A percentile compares a stretch with the other conserved stretches of the same genome.
phyloP scores from a whole-genome alignment of 64 coral and sea anemone species.

The Catalaphyllia jardinei region DNA sequence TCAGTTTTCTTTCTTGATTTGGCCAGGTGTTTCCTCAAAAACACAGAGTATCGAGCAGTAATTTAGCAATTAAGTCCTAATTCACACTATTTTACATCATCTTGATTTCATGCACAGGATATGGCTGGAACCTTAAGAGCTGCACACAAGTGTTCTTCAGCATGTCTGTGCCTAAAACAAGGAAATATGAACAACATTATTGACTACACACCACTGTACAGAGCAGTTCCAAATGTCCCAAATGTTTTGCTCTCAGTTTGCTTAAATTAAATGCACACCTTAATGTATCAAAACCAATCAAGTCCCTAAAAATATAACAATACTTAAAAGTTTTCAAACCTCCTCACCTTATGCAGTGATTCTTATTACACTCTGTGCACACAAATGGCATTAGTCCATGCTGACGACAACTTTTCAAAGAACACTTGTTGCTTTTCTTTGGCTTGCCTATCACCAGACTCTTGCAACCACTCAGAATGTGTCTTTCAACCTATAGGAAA shows the following conservation, averaged over 20 bases:
- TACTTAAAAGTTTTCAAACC: too few relatives aligned
- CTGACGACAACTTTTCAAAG: conserved; percentile 77
- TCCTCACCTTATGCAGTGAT: conserved; percentile 91
- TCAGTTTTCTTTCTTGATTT: too few relatives aligned
- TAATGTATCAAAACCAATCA: too few relatives aligned
- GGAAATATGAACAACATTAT: neutral
- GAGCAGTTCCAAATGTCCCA: too few relatives aligned
- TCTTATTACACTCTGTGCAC: conserved; percentile 78
- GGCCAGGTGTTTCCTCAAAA: neutral
- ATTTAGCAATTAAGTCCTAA: neutral
- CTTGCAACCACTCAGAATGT: conserved; percentile 96
- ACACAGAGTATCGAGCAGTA: neutral
- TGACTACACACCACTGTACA: too few relatives aligned
- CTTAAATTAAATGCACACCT: too few relatives aligned
- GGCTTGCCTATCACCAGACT: conserved; percentile 72
- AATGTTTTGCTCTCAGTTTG: too few relatives aligned
- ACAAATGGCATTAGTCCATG: conserved; percentile 91
- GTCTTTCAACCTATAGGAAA: conserved; percentile 78
- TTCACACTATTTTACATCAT: neutral
- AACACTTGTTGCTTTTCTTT: conserved; percentile 93
- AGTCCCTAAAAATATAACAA: too few relatives aligned
- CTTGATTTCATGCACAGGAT: conserved; percentile 46
- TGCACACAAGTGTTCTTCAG: conserved; percentile 84
- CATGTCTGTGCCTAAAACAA: conserved; percentile 88
- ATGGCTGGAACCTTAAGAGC: conserved; percentile 53